Conservation (phyloP, 2,888 invertebrate species). For the Achlya flavicornis region DNA sequence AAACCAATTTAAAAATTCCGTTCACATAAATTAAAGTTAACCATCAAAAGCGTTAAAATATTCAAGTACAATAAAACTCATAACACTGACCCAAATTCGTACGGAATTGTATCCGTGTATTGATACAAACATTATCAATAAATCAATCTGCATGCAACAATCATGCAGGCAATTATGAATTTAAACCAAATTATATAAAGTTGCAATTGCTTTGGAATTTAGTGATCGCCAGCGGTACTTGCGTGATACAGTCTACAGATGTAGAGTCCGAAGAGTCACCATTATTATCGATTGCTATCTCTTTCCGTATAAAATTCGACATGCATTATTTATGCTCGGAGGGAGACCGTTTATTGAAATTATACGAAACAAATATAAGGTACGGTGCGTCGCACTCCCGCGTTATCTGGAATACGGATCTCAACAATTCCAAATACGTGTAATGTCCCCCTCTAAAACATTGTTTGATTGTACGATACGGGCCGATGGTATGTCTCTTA, state of each 20-base stretch:
- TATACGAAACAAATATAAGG: constrained; percentile 65
- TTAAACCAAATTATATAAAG: background rate
- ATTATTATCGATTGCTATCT: constrained; percentile 69
- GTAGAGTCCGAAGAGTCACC: constrained; percentile 25
- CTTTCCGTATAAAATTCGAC: constrained; percentile 67
- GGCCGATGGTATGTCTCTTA: constrained; percentile 34
- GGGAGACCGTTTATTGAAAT: constrained; percentile 77
- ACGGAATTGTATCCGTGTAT: constrained; percentile 30
- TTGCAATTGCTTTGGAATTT: background rate
- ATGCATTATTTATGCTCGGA: constrained; percentile 78
- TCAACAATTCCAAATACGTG: constrained; percentile 16
- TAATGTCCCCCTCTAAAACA: constrained; percentile 41
- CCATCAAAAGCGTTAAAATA: constrained; percentile 30
- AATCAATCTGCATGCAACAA: constrained; percentile 27
- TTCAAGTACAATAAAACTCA: constrained; percentile 40
- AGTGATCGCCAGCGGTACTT: background rate
- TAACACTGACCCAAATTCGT: constrained; percentile 41
- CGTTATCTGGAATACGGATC: constrained; percentile 24
- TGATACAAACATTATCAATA: constrained; percentile 31
- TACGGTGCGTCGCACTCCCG: constrained; percentile 31
- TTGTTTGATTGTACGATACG: constrained; percentile 49
- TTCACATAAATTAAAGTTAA: constrained; percentile 22
- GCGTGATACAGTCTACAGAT: constrained; percentile 10
- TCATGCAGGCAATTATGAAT: constrained; percentile 8
- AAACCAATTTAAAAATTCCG: background rate